A percentile compares a stretch with the other conserved stretches of the same genome.
phyloP scores from a whole-genome alignment of 2,113 vertebrate species.

The Proteles cristata region DNA sequence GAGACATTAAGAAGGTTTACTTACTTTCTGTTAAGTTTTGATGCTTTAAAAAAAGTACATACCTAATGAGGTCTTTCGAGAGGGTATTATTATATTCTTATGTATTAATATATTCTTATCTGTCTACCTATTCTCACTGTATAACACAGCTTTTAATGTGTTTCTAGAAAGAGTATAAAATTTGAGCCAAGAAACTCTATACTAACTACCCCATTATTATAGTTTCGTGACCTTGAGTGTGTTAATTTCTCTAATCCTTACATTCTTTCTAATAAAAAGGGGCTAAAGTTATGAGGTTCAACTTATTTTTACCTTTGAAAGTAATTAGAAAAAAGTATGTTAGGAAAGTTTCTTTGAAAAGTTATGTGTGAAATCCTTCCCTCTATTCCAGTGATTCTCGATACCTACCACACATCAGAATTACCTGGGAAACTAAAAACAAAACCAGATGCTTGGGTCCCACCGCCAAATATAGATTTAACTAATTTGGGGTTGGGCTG shows the following conservation, averaged over 20 bases:
- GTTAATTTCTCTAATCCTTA: neutral
- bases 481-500: neutral
- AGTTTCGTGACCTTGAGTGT: neutral
- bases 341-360: neutral
- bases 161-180: neutral
- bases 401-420: neutral
- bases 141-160: neutral
- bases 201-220: neutral
- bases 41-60: neutral
- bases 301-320: neutral
- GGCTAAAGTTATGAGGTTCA: neutral
- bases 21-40: constrained; percentile 12
- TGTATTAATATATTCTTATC: neutral
- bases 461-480: neutral
- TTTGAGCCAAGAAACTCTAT: neutral
- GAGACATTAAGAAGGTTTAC: neutral
- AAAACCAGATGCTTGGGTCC: neutral
- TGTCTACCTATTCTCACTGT: neutral
- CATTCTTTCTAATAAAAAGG: constrained; percentile 12
- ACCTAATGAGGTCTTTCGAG: neutral
- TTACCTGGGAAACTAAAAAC: neutral
- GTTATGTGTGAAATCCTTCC: neutral
- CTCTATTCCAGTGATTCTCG: neutral
- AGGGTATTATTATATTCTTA: neutral
- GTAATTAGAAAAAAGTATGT: neutral